phyloP scores from a whole-genome alignment of 2,113 vertebrate genomes.

The Gymnobelideus leadbeateri region DNA sequence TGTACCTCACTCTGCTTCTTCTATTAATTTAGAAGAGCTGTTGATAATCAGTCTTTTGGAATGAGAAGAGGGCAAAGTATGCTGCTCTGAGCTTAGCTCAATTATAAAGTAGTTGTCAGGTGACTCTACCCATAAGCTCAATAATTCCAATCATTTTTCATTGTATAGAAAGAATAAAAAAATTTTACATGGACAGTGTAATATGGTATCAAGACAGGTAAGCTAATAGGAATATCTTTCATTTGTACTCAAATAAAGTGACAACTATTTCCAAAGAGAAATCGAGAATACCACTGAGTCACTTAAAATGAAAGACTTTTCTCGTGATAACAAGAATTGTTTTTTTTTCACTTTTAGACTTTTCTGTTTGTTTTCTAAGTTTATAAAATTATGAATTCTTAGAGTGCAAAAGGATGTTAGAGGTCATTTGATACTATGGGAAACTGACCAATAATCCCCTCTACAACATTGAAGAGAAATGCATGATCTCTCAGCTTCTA shows the following conservation, averaged over 20 bases:
- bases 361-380: neutral
- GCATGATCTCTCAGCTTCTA: neutral
- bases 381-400: neutral
- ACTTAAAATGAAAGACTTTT: neutral
- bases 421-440: neutral
- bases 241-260: neutral
- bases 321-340: neutral
- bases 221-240: slow-evolving; percentile 40
- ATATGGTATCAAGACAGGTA: slow-evolving; percentile 34
- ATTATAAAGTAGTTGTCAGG: slow-evolving; percentile 42
- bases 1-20: slow-evolving; percentile 38
- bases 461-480: neutral
- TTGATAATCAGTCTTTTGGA: neutral
- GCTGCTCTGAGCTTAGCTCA: neutral
- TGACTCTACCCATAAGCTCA: slow-evolving; percentile 32
- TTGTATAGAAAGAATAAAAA: slow-evolving; percentile 27
- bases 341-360: neutral
- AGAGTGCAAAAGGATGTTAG: neutral
- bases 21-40: slow-evolving; percentile 44
- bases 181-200: neutral
- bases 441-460: neutral
- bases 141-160: slow-evolving; percentile 56
- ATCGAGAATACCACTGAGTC: neutral
- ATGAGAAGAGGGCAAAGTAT: slow-evolving; percentile 9
- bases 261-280: slow-evolving; percentile 6